Conservation (phyloP, 2,797 vertebrate species). For the Etheostoma nigrum region DNA sequence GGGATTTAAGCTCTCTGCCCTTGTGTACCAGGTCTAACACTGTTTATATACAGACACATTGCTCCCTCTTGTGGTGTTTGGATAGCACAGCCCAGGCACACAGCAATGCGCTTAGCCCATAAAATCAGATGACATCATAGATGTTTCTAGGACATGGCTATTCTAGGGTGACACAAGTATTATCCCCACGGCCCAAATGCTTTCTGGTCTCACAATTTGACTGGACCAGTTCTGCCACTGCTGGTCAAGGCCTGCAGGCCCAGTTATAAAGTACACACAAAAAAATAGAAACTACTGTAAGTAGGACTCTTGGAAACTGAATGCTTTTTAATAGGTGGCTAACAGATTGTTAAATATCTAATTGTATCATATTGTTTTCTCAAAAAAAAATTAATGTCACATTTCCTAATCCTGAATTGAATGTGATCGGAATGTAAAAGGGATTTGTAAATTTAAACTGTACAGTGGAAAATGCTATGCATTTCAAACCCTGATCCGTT, state of each 20-base stretch:
- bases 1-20: not conserved
- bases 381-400: not conserved
- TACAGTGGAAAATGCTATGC: not conserved
- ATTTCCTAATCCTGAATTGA: not conserved
- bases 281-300: not conserved
- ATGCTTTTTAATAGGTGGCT: not conserved
- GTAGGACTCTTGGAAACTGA: slow-evolving; percentile 9
- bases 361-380: not conserved
- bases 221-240: slow-evolving; percentile 59
- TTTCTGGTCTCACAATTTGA: slow-evolving; percentile 61
- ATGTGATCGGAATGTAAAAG: not conserved
- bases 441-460: not conserved
- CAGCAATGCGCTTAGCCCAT: slow-evolving; percentile 23
- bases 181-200: slow-evolving; percentile 53
- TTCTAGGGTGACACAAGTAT: slow-evolving; percentile 69
- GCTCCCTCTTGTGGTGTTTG: slow-evolving; percentile 73
- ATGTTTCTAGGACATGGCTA: slow-evolving; percentile 72
- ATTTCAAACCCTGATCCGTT: not conserved
- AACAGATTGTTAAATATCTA: not conserved
- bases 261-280: slow-evolving; percentile 28
- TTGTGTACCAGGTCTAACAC: not conserved
- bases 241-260: slow-evolving; percentile 29
- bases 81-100: slow-evolving; percentile 8
- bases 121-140: slow-evolving; percentile 64
- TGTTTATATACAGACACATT: slow-evolving; percentile 16